Evolutionary conservation across 2,888 invertebrate genomes (phyloP).

Genomic region (Gibbula magus): DNA sequence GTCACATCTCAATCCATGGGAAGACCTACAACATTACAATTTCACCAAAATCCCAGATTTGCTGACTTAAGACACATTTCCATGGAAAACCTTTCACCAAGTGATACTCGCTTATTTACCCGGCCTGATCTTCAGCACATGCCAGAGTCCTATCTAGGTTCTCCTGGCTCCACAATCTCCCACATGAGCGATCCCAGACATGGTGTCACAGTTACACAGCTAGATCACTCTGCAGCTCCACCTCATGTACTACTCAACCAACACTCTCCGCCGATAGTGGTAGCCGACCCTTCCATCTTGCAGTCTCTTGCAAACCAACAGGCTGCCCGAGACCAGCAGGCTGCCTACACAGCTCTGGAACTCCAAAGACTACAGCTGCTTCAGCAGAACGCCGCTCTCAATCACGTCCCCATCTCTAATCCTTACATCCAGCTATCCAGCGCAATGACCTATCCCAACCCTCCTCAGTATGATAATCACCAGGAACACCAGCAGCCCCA

Average conservation of each 20-base stretch:
- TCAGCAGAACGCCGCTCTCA: not conserved
- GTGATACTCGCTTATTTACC: not conserved
- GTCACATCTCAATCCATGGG: not conserved
- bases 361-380: not conserved
- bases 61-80: not conserved
- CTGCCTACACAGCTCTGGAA: not conserved
- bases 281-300: not conserved
- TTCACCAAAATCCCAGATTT: constrained; percentile 2
- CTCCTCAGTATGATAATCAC: not conserved
- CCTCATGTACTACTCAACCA: not conserved
- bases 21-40: not conserved
- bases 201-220: not conserved
- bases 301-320: not conserved
- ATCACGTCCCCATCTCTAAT: not conserved
- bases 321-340: not conserved
- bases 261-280: not conserved
- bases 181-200: not conserved
- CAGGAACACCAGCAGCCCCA: too few species aligned
- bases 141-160: not conserved
- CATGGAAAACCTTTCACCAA: not conserved
- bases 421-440: not conserved
- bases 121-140: not conserved
- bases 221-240: too few species aligned
- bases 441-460: not conserved
- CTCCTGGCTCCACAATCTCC: not conserved